Evolutionary conservation across 2,888 invertebrate species (phyloP).

Genomic region (Gastracanthus pulcherrimus): DNA sequence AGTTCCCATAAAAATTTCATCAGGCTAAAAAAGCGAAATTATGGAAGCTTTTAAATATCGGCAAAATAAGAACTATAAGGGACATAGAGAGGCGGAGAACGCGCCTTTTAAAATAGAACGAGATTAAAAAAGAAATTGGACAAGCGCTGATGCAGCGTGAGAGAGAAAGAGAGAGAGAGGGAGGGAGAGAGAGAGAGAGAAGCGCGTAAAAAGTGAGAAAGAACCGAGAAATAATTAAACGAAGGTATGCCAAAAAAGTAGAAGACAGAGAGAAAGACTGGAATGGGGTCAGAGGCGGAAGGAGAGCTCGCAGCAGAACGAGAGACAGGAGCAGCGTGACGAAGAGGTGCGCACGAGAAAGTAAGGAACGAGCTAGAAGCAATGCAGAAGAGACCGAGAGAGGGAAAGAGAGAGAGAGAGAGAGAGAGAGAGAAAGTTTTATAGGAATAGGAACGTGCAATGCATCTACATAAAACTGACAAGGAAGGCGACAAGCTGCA

Average conservation of each 20-base stretch:
- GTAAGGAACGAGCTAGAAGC: not conserved
- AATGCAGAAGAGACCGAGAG: not conserved
- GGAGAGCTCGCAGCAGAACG: not conserved
- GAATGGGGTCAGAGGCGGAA: constrained; percentile 3
- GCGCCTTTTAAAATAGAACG: constrained; percentile 9
- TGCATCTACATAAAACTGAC: constrained; percentile 57
- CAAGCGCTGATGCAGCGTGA: not conserved
- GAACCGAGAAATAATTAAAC: constrained; percentile 49
- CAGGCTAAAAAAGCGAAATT: constrained; percentile 15
- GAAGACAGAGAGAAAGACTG: not conserved
- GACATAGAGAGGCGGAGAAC: not conserved
- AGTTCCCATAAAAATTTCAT: constrained; percentile 32
- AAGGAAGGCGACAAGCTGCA: not conserved
- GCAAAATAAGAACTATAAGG: constrained; percentile 20
- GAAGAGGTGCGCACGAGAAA: not conserved
- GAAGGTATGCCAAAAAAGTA: constrained; percentile 39
- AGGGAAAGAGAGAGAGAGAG: not conserved
- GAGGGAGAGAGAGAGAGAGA: not conserved
- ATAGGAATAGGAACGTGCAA: constrained; percentile 40
- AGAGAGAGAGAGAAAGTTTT: constrained; percentile 10
- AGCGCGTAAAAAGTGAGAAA: not conserved
- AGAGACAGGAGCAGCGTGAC: not conserved
- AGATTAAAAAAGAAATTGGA: constrained; percentile 50
- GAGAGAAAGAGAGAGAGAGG: not conserved
- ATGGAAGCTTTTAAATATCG: constrained; percentile 35